phyloP scores from a whole-genome alignment of 2,797 vertebrate genomes.

The Typhlichthys eigenmanni region DNA sequence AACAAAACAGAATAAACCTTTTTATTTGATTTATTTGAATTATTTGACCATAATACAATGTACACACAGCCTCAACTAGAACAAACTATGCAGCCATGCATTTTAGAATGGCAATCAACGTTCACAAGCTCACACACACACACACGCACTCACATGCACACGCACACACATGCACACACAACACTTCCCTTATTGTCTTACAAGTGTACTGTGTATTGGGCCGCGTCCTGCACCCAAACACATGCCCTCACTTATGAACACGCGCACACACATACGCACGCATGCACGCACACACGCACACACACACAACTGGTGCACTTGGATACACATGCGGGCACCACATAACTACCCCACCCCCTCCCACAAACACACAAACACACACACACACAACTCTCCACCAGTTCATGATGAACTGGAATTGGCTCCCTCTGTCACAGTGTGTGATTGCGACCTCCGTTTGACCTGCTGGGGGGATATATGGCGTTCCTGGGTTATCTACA shows the following conservation, averaged over 20 bases:
- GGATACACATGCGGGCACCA: background rate
- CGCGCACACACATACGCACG: too few species aligned
- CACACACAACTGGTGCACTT: background rate
- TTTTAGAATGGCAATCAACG: too few species aligned
- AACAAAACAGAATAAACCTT: slow-evolving; percentile 2
- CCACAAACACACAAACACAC: slow-evolving; percentile 13
- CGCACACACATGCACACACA: slow-evolving; percentile 2
- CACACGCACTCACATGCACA: background rate
- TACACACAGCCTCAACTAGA: too few species aligned
- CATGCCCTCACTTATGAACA: too few species aligned
- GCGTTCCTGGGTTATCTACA: slow-evolving; percentile 78
- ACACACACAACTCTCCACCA: slow-evolving; percentile 29
- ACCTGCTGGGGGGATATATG: slow-evolving; percentile 79
- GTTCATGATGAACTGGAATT: slow-evolving; percentile 77
- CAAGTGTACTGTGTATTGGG: too few species aligned
- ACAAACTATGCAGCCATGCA: too few species aligned
- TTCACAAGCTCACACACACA: background rate
- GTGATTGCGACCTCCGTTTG: slow-evolving; percentile 83
- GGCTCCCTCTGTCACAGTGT: slow-evolving; percentile 73
- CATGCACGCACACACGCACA: background rate
- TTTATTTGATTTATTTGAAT: too few species aligned
- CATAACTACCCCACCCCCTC: slow-evolving; percentile 2
- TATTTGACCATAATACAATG: too few species aligned
- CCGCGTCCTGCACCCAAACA: too few species aligned
- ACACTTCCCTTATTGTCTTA: too few species aligned